Conservation (phyloP, 2,888 invertebrate genomes). For the Drosophila vallismaia region DNA sequence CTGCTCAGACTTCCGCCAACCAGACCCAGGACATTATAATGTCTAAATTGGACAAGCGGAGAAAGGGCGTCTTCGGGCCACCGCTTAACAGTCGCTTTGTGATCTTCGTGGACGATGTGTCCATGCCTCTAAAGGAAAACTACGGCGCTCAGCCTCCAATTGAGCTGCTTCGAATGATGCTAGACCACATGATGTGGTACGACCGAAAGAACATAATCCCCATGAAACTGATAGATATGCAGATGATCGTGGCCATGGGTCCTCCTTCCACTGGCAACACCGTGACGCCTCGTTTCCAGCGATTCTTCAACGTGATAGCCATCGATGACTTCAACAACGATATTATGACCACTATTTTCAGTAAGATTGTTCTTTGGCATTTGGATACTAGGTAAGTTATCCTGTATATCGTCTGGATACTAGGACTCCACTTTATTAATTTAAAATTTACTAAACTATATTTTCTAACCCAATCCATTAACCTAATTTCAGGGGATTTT, state of each 20-base stretch:
- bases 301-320: slow-evolving; percentile 93
- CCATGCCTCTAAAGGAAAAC: slow-evolving; percentile 92
- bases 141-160: slow-evolving; percentile 98
- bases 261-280: slow-evolving; percentile 92
- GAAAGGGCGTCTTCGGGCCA: slow-evolving; percentile 97
- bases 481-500: slow-evolving; percentile 89
- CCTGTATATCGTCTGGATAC: background rate
- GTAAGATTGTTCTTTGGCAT: slow-evolving; percentile 97
- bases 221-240: slow-evolving; percentile 92
- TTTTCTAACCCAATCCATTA: background rate
- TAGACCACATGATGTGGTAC: slow-evolving; percentile 96
- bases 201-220: slow-evolving; percentile 92
- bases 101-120: slow-evolving; percentile 97
- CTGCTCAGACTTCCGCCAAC: slow-evolving; percentile 96
- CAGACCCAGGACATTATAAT: slow-evolving; percentile 97
- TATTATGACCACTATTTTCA: slow-evolving; percentile 93
- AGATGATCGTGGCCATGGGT: slow-evolving; percentile 94
- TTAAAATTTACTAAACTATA: background rate
- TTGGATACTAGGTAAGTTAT: slow-evolving; percentile 92
- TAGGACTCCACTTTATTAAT: no score
- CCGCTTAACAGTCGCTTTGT: slow-evolving; percentile 95
- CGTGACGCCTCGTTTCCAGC: slow-evolving; percentile 92
- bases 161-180: slow-evolving; percentile 94
- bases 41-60: slow-evolving; percentile 95
- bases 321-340: slow-evolving; percentile 96